These are phyloP conservation scores for Ranitomeya variabilis DNA, from an alignment of 2,113 vertebrate species.

Conservation along the genomic window DNA sequence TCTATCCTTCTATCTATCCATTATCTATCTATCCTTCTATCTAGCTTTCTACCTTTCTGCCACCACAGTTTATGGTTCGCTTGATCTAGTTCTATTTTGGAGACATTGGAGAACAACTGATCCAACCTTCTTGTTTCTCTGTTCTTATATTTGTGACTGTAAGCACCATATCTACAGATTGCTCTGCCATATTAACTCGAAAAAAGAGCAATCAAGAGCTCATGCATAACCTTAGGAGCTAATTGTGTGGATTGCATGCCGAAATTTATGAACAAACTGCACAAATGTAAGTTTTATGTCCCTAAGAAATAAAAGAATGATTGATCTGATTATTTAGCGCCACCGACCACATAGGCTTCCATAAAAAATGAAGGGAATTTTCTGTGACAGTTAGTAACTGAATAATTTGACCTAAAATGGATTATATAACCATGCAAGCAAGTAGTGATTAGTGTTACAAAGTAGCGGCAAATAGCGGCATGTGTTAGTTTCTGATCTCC, in stretches of 20 bases:
- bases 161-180: neutral
- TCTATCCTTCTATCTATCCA: too few species aligned
- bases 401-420: neutral
- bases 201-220: neutral
- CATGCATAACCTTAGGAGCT: neutral
- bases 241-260: neutral
- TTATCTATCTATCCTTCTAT: neutral
- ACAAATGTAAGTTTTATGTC: neutral
- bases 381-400: neutral
- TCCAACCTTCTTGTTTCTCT: neutral
- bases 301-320: neutral
- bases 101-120: too few species aligned
- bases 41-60: neutral
- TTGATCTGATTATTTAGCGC: conserved; percentile 1
- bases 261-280: neutral
- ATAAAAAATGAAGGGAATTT: neutral
- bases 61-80: neutral
- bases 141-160: neutral
- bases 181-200: neutral
- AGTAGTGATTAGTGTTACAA: neutral
- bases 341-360: conserved; percentile 13
- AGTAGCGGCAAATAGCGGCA: neutral
- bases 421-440: neutral
- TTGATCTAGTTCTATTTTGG: too few species aligned
- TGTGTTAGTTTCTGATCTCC: neutral